A percentile compares a stretch with the other conserved stretches of the same genome.
Conservation (phyloP, 2,113 vertebrate species). For the Onychostruthus taczanowskii region DNA sequence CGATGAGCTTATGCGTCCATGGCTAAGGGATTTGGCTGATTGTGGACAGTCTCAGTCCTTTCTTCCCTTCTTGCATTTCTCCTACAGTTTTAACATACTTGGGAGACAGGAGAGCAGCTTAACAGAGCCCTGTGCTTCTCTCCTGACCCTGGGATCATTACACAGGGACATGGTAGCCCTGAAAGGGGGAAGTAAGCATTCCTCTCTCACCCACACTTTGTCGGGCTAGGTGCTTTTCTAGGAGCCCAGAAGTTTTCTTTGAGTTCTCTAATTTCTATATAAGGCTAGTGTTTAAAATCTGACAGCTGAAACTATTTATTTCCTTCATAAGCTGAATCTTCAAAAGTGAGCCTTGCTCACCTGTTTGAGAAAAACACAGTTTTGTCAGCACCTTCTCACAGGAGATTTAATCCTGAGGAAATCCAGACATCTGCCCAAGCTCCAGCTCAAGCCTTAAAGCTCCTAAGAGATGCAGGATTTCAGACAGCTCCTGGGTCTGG, state of each 20-base stretch:
- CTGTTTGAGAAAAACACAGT: not conserved
- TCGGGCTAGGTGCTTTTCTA: not conserved
- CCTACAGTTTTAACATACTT: not conserved
- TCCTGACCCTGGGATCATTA: not conserved
- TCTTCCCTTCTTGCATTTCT: not conserved
- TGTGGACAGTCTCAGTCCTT: accelerated
- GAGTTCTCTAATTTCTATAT: not conserved
- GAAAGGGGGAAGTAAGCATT: not conserved
- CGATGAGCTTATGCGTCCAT: accelerated
- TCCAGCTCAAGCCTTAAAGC: not conserved
- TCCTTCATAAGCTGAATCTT: not conserved
- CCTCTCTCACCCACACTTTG: not conserved
- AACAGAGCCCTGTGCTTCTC: not conserved
- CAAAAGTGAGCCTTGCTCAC: not conserved
- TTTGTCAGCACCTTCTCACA: not conserved
- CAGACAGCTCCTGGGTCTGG: not conserved
- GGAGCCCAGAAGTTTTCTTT: not conserved
- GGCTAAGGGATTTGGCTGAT: not conserved
- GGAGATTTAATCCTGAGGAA: not conserved
- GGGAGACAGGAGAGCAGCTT: not conserved
- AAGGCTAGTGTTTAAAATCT: not conserved
- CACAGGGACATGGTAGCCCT: not conserved
- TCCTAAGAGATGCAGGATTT: not conserved
- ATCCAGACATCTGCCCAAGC: not conserved
- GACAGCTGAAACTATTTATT: not conserved